Conservation (phyloP, 1,140 invertebrate genomes). For the Neodiprion lecontei region DNA sequence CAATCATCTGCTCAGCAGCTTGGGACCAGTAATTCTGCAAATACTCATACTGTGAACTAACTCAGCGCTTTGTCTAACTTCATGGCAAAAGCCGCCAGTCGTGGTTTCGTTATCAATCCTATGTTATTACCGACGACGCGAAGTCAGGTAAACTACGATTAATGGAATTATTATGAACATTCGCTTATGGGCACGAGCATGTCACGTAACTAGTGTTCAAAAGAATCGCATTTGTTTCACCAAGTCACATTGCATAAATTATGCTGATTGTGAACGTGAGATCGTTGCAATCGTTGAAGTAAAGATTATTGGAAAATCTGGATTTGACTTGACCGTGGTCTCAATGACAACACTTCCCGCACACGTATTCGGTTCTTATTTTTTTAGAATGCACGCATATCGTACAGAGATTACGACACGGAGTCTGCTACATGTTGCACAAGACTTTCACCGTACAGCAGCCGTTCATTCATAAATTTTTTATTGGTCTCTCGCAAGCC, state of each 20-base stretch:
- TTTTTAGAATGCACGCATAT: not conserved
- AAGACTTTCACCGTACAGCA: conserved; percentile 4
- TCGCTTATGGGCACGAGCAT: too few relatives aligned
- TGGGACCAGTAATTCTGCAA: not conserved
- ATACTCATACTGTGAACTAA: not conserved
- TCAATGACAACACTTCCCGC: too few relatives aligned
- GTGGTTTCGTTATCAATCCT: not conserved
- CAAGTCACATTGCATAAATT: too few relatives aligned
- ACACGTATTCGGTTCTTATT: too few relatives aligned
- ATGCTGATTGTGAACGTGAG: too few relatives aligned
- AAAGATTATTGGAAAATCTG: too few relatives aligned
- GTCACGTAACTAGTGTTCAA: too few relatives aligned
- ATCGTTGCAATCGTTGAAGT: too few relatives aligned
- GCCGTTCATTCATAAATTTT: conserved; percentile 5
- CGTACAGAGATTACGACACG: not conserved
- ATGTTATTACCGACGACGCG: not conserved
- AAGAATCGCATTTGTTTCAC: too few relatives aligned
- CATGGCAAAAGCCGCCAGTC: not conserved
- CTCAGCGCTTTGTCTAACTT: not conserved
- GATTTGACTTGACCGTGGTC: too few relatives aligned
- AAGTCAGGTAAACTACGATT: not conserved
- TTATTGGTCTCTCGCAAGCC: not conserved
- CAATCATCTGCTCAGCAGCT: not conserved
- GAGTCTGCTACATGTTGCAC: not conserved
- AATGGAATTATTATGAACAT: not conserved